Evolutionary conservation across 2,888 invertebrate species (phyloP).

Genomic region (Scelioninae gen. 1): DNA sequence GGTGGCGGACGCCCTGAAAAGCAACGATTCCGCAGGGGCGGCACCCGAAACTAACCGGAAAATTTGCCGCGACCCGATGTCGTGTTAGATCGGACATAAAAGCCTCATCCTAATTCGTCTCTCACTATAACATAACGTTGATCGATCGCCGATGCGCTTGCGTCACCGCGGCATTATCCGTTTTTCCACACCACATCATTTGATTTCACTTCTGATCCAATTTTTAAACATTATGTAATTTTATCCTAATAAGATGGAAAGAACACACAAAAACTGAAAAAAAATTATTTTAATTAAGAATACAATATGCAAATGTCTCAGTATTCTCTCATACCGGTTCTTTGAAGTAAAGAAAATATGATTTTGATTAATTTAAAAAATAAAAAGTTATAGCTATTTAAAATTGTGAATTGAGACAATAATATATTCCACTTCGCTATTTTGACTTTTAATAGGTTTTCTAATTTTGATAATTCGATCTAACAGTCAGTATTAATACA

Average conservation of each 20-base stretch:
- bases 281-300: no score
- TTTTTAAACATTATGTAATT: conserved; percentile 18
- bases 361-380: no score
- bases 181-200: conserved; percentile 46
- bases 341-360: no score
- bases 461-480: no score
- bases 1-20: conserved; percentile 70
- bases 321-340: background rate
- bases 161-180: conserved; percentile 41
- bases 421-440: no score
- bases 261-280: background rate
- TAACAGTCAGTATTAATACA: no score
- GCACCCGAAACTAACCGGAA: conserved; percentile 73
- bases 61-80: conserved; percentile 70
- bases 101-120: conserved; percentile 65
- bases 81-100: conserved; percentile 66
- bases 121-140: conserved; percentile 37
- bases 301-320: no score
- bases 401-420: no score
- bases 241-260: conserved; percentile 1
- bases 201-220: conserved; percentile 29
- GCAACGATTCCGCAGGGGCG: conserved; percentile 71
- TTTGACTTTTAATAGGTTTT: no score
- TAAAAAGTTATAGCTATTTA: no score
- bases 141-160: conserved; percentile 62